Base-by-base conservation (phyloP, 1,140 invertebrate genomes). In the Geopemphigus sp. region DNA sequence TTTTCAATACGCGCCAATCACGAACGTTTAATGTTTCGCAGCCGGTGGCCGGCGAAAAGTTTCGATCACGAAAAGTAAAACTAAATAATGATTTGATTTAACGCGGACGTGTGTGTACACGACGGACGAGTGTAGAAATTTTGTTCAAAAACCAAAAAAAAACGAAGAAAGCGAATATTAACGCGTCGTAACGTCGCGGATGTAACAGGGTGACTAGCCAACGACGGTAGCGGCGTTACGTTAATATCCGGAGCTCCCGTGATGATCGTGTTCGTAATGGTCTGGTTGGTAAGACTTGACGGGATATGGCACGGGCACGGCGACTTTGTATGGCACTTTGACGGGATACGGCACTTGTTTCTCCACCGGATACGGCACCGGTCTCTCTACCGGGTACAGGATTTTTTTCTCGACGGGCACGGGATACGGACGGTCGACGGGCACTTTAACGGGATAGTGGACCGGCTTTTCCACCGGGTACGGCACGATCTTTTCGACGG, bases 281-380 rank as follows among this genome's bases (percentile, higher is more conserved):
- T 70, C 88, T 81, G 91, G 90, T 15, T 92, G 90, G 17, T 88
- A 88, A 0, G 56, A 2, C 57, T 76, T 76, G 22, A 78, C 74
- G 14, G 74, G 56, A 81, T 90, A 89, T 57, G 88, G 89, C 1
- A 91, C 87, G 81, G 89, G 88, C 84, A 91, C 91, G 15, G 56
- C 4, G 6, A 78, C 57, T 50, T 78, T 63, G 32, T 32, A 29
- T 1, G 88, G 88, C 63, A 92, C 89, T 84, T 91, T 90, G 17
- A 90, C 74, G 0, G 90, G 89, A 83, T 90, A 90, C 80, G 90
- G 92, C 29, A 92, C 88, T 57, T 88, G 87, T 84, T 92, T 92
- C 83, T 92, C 91, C 0, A 93, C 91, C 50, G 91, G 90, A 81
- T 90, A 90, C 4, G 91, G 80, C 12, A 83, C 64, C 0, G 26